Conservation (phyloP, 2,113 vertebrate species). For the Herpetotheres cachinnans region DNA sequence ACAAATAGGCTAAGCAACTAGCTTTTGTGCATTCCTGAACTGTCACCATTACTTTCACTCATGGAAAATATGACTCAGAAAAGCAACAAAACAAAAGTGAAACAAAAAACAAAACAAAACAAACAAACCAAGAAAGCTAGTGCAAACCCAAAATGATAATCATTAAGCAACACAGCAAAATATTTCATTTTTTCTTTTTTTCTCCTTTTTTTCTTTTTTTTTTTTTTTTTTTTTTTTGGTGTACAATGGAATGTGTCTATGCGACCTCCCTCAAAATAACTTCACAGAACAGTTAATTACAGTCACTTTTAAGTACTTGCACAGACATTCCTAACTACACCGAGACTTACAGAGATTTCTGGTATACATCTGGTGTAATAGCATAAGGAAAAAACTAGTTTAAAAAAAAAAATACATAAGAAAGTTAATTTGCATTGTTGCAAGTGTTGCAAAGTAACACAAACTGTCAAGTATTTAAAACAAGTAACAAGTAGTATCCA, state of each 20-base stretch:
- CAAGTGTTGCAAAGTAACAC: slow-evolving; percentile 62
- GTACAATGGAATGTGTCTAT: slow-evolving; percentile 65
- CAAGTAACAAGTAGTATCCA: slow-evolving; percentile 71
- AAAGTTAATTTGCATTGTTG: slow-evolving; percentile 71
- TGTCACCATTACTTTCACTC: slow-evolving; percentile 29
- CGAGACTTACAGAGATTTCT: slow-evolving; percentile 23
- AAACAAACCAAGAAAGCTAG: not conserved
- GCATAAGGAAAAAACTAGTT: slow-evolving; percentile 45
- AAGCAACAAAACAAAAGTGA: not conserved
- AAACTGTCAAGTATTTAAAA: slow-evolving; percentile 73
- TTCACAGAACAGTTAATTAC: slow-evolving; percentile 42
- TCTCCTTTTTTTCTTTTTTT: not conserved
- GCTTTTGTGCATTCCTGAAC: slow-evolving; percentile 56
- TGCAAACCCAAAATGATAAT: slow-evolving; percentile 50
- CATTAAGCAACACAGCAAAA: slow-evolving; percentile 45
- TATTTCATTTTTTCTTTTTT: not conserved
- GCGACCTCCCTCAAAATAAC: slow-evolving; percentile 19
- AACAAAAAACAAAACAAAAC: not conserved
- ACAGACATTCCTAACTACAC: slow-evolving; percentile 48
- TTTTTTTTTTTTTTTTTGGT: not conserved
- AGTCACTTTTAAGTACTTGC: slow-evolving; percentile 20
- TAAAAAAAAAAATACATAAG: slow-evolving; percentile 27
- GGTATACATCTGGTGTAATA: slow-evolving; percentile 38
- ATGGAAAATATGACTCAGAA: slow-evolving; percentile 35
- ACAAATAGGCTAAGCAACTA: slow-evolving; percentile 32